Evolutionary conservation across 2,797 vertebrate genomes (phyloP).

Genomic region (Notolabrus celidotus): DNA sequence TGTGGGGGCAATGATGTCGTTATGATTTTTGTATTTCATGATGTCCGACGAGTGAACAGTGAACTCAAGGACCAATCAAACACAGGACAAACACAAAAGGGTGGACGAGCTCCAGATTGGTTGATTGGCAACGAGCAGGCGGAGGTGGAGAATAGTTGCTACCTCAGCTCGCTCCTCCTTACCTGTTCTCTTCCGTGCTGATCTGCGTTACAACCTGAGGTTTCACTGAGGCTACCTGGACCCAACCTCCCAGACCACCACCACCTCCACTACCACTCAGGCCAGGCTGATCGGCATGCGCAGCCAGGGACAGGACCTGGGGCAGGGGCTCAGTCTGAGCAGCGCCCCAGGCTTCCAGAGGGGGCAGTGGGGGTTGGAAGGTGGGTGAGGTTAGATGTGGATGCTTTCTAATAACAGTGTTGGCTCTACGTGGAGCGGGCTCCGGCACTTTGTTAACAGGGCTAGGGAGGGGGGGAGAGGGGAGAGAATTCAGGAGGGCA

Average conservation of each 20-base stretch:
- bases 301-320: conserved; percentile 66
- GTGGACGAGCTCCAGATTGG: conserved; percentile 59
- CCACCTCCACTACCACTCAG: conserved; percentile 82
- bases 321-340: conserved; percentile 76
- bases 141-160: conserved; percentile 46
- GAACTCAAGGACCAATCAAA: conserved; percentile 55
- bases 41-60: conserved; percentile 14
- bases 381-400: conserved; percentile 89
- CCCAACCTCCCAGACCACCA: conserved; percentile 70
- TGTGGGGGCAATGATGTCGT: background rate
- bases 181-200: conserved; percentile 82
- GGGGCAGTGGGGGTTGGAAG: conserved; percentile 92
- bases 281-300: conserved; percentile 72
- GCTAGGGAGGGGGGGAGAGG: conserved; percentile 89
- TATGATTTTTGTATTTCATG: conserved; percentile 14
- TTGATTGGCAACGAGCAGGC: conserved; percentile 78
- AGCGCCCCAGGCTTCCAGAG: conserved; percentile 84
- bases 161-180: conserved; percentile 78
- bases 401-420: conserved; percentile 94
- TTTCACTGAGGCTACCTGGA: conserved; percentile 71
- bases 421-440: conserved; percentile 88
- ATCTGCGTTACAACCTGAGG: conserved; percentile 76
- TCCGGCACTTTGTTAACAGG: conserved; percentile 94
- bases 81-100: conserved; percentile 59
- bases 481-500: conserved; percentile 83